Evolutionary conservation across 2,113 vertebrate genomes (phyloP), one percentile per base, ranked within the genome.

Genomic region (Nothocercus nigrocapillus): DNA sequence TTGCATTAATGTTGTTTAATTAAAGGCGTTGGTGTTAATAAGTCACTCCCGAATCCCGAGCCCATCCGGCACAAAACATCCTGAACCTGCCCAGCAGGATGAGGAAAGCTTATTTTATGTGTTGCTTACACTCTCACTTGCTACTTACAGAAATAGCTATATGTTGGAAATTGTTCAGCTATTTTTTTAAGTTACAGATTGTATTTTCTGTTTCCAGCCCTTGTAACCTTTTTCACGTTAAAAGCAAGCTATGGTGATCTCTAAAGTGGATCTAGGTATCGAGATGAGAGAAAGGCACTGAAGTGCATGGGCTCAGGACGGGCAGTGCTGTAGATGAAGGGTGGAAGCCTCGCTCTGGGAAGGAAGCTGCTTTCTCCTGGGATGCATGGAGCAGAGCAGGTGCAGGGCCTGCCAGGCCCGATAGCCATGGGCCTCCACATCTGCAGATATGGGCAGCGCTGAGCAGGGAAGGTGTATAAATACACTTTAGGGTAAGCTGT

Each of bases 51-150:
- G n/a, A n/a, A n/a, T n/a, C n/a, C n/a, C n/a, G n/a, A n/a, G n/a
- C n/a, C n/a, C n/a, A n/a, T n/a, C n/a, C n/a, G n/a, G n/a, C n/a
- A n/a, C n/a, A 95, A 91, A 89, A 58, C 69, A 77, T 18, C 56
- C 53, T 63, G 40, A 81, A 66, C 80, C 74, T 92, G 70, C 63
- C 67, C 79, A 84, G 83, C 62, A 91, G 91, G 82, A 88, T 45
- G 61, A 93, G 64, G 44, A 74, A 89, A 87, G 51, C 18, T 51
- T 2, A 21, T 67, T 93, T 92, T 27, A 3, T 24, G 13, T 61
- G n/a, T 14, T 68, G 32, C 72, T 88, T 24, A 44, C 49, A 20
- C 18, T 85, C 69, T 75, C 53, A 2, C 25, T 76, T 2, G 1
- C 27, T 82, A 24, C 40, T 53, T 58, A 62, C 64, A 56, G 80